Base-by-base conservation (phyloP, 2,888 invertebrate species). In the Cephus pulcher region DNA sequence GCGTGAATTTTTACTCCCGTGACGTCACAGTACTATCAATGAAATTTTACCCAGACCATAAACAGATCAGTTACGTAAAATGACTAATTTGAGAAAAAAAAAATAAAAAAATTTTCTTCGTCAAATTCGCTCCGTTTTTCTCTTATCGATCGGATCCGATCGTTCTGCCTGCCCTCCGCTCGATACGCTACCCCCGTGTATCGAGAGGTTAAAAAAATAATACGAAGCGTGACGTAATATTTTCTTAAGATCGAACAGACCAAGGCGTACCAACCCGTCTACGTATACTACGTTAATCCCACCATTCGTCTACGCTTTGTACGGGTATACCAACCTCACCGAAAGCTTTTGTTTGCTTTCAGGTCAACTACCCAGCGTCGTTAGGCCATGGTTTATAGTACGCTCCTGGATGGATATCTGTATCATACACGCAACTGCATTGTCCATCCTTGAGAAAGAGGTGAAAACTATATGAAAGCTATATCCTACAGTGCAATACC, bases 311-410 rank as follows among this genome's bases (percentile, higher is more conserved):
- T 33, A 71, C 40, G 9, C 23, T 23, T 56, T 56, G 40, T 56
- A 56, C 23, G 4, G 40, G 56, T 56, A 56, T 76, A 34, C 75
- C 69, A 74, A 74, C 73, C 34, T 77, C 37, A 69, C 68, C 69
- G 30, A 40, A 69, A 75, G 56, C 77, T 77, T 77, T 77, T 75
- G 74, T 77, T 77, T 75, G 68, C 77, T 75, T 75, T 34, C 73
- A 75, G 77, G 74, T 77, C 77, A 74, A 75, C 77, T 35, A 76
- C 73, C 40, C 73, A 76, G 40, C 76, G 34, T 76, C 76, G 69
- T 76, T 76, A 76, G 56, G 73, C 74, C 73, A 56, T 74, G 34
- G 11, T 15, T 15, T 71, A 71, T 71, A 71, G 40, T 23, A 23
- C 40, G 23, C 9, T 56, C 6, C 23, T 56, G 40, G 40, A 56